phyloP scores from a whole-genome alignment of 2,888 invertebrate species.

The Tanypteryx hageni region DNA sequence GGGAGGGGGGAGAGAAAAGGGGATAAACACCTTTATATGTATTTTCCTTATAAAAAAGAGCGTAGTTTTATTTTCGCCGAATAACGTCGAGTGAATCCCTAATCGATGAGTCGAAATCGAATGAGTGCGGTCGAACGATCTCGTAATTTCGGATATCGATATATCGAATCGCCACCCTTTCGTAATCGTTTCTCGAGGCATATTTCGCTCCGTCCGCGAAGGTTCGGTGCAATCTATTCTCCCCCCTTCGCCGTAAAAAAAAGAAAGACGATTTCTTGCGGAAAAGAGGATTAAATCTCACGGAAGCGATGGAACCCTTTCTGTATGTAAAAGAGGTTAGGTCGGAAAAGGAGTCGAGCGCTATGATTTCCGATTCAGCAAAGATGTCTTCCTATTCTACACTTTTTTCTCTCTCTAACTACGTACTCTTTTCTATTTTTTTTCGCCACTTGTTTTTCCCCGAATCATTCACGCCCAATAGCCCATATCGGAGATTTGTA shows the following conservation, averaged over 20 bases:
- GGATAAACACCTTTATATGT: too few relatives aligned
- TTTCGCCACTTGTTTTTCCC: too few relatives aligned
- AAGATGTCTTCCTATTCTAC: too few relatives aligned
- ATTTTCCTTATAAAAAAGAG: too few relatives aligned
- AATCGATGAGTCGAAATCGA: not conserved
- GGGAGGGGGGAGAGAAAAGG: too few relatives aligned
- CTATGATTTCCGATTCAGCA: too few relatives aligned
- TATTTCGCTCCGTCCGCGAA: not conserved
- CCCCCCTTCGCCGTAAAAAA: not conserved
- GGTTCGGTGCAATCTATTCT: not conserved
- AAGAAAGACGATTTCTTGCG: not conserved
- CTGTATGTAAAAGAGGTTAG: not conserved
- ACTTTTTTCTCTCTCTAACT: too few relatives aligned
- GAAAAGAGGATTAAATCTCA: conserved; percentile 31
- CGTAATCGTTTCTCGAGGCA: not conserved
- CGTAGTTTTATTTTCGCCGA: not conserved
- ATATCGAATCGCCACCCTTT: not conserved
- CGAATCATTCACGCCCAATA: too few relatives aligned
- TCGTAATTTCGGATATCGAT: not conserved
- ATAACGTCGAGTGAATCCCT: not conserved
- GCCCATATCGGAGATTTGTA: too few relatives aligned
- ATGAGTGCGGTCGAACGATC: not conserved
- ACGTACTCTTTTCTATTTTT: too few relatives aligned
- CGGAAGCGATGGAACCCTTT: not conserved
- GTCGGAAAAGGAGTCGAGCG: too few relatives aligned